Evolutionary conservation across 2,113 vertebrate species (phyloP), one percentile per base, ranked within the genome.

Genomic region (Melanerpes formicivorus): DNA sequence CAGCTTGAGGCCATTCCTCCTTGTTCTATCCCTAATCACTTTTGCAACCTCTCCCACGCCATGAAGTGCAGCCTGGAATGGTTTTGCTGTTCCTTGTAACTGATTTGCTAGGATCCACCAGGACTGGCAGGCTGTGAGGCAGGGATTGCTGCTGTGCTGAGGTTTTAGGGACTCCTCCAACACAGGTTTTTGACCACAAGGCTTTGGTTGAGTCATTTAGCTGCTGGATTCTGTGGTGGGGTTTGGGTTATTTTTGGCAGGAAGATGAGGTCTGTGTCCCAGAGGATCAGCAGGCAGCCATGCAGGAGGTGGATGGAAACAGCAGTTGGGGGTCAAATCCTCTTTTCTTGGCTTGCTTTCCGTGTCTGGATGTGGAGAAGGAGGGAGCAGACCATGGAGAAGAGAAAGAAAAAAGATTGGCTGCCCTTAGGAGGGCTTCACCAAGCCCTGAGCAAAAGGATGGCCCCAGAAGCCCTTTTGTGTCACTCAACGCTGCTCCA

Each of bases 61-160:
- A 29, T 19, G 34, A 29, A 48, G 42, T 14, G 1, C 0, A 3
- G 10, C 15, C 1, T 16, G 1, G 56, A 16, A 6, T 2, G 5
- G 23, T 70, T 62, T 3, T 50, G 14, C 29, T 18, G 5, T 5
- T 29, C 13, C 1, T 0, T 46, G 3, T 8, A 2, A 2, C 64
- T 32, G 25, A 2, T 27, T 27, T 5, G 14, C 44, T 1, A 9
- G 32, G 13, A 5, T 13, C 16, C 5, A 9, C 29, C 84, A 30
- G 3, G 0, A 0, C 0, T 3, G 1, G 13, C 0, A 0, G 37
- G 55, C 26, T 3, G 5, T n/a, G 30, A 9, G 59, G 14, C 3
- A 0, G 1, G 40, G 17, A 26, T 21, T 2, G 8, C 32, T 0
- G 1, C 72, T 1, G 1, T 0, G 29, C 11, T 29, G 58, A n/a